phyloP scores from a whole-genome alignment of 2,888 invertebrate genomes.

The Amblyjoppa fuscipennis region DNA sequence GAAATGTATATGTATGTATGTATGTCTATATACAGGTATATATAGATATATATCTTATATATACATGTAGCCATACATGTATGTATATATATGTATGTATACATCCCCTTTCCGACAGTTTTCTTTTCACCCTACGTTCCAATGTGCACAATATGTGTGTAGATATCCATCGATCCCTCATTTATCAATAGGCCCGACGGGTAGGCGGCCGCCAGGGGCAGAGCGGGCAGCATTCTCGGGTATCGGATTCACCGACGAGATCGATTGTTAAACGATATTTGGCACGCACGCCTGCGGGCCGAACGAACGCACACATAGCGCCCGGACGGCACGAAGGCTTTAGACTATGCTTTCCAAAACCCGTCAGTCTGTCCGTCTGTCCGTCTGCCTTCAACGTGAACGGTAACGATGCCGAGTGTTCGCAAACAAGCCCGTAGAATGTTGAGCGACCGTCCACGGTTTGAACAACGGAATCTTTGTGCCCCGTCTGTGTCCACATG shows the following conservation, averaged over 20 bases:
- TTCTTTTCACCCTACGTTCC: conserved; percentile 41
- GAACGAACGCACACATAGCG: not conserved
- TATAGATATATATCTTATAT: too few relatives aligned
- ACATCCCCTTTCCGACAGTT: conserved; percentile 41
- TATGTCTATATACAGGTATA: too few relatives aligned
- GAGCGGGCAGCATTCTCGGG: conserved; percentile 3
- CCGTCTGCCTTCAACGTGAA: conserved; percentile 21
- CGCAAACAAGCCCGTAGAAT: conserved; percentile 37
- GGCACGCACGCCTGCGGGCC: conserved; percentile 14
- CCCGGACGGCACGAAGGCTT: conserved; percentile 5
- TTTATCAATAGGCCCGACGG: conserved; percentile 48
- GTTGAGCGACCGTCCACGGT: conserved; percentile 21
- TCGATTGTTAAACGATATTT: conserved; percentile 55
- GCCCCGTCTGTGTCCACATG: conserved; percentile 16
- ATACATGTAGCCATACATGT: too few relatives aligned
- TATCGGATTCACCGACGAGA: conserved; percentile 51
- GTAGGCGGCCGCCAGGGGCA: not conserved
- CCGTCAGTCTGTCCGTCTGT: conserved; percentile 14
- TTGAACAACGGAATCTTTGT: conserved; percentile 44
- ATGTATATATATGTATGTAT: not conserved
- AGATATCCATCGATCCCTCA: conserved; percentile 39
- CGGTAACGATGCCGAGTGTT: conserved; percentile 19
- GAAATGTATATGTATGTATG: too few relatives aligned
- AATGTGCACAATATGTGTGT: not conserved
- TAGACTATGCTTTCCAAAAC: conserved; percentile 16